Percentiles rank a stretch among this genome's conserved stretches.
Conservation (phyloP, 1,140 invertebrate species). For the Drosophila ercepeae region DNA sequence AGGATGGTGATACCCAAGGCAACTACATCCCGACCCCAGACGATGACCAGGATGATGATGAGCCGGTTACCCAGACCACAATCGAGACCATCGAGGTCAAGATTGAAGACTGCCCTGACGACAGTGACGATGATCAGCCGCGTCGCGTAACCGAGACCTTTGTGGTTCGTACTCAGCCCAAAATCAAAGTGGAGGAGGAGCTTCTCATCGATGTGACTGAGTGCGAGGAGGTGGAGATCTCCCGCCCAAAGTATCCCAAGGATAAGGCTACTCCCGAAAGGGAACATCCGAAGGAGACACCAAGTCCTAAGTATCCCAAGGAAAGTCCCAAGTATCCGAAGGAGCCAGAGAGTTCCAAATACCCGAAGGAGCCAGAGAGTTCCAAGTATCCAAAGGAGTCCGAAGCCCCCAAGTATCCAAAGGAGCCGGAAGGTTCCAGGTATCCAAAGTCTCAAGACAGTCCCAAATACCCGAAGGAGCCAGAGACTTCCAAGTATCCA, state of each 20-base stretch:
- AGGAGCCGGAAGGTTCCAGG: slow-evolving; percentile 1
- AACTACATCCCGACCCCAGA: slow-evolving; percentile 28
- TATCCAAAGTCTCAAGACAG: not conserved
- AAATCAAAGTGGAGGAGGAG: slow-evolving; percentile 61
- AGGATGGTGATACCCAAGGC: slow-evolving; percentile 77
- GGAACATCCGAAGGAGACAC: slow-evolving; percentile 10
- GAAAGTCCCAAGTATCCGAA: slow-evolving; percentile 3
- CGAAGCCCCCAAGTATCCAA: slow-evolving; percentile 1
- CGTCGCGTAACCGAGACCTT: slow-evolving; percentile 51
- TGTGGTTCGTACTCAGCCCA: slow-evolving; percentile 51
- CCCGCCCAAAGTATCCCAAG: not conserved
- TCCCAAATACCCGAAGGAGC: too few relatives aligned
- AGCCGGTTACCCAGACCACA: slow-evolving; percentile 26
- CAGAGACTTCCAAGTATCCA: not conserved
- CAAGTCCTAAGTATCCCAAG: slow-evolving; percentile 8
- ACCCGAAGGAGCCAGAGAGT: not conserved
- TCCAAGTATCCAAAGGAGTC: slow-evolving; percentile 3
- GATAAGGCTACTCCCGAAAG: not conserved
- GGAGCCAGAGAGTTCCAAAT: not conserved
- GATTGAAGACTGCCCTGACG: slow-evolving; percentile 76
- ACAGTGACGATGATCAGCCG: slow-evolving; percentile 62
- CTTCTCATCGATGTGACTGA: slow-evolving; percentile 41
- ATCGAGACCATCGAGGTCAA: slow-evolving; percentile 70
- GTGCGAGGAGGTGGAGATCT: slow-evolving; percentile 21
- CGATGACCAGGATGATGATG: slow-evolving; percentile 1